phyloP scores from a whole-genome alignment of 1,140 invertebrate species.

The Antheraea pernyi region DNA sequence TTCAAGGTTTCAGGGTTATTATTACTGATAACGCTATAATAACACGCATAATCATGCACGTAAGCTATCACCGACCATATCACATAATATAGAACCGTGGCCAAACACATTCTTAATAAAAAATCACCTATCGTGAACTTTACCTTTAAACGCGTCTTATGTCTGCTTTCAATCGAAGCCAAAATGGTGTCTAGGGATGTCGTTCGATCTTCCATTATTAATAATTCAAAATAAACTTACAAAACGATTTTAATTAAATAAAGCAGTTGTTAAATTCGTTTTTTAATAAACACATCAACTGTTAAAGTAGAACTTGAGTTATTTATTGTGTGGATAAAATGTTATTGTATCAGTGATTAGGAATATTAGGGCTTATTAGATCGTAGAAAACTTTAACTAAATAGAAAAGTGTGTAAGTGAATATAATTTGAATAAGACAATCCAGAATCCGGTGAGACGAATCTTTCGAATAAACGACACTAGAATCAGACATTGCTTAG shows the following conservation, averaged over 20 bases:
- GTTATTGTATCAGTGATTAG: conserved; percentile 3
- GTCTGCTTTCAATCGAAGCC: not conserved
- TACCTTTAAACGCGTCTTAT: not conserved
- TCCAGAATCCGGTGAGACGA: conserved; percentile 18
- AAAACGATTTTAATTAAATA: no score
- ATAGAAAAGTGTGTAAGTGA: conserved; percentile 46
- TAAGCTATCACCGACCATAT: conserved; percentile 30
- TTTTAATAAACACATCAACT: no score
- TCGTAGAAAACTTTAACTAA: conserved; percentile 51
- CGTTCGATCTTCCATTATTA: not conserved
- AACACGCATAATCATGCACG: conserved; percentile 27
- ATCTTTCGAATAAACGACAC: not conserved
- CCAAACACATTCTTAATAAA: conserved; percentile 36
- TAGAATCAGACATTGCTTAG: conserved; percentile 2
- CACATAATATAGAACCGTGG: conserved; percentile 33
- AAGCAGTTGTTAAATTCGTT: no score
- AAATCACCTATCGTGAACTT: conserved; percentile 23
- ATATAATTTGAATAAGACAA: conserved; percentile 35
- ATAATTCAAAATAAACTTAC: not conserved
- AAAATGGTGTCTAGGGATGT: not conserved
- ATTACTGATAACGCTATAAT: not conserved
- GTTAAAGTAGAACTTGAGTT: no score
- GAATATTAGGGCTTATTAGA: conserved; percentile 36
- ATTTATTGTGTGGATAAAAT: not conserved
- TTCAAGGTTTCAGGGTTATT: not conserved